These are phyloP conservation scores for Glaucidium brasilianum DNA, from an alignment of 2,113 vertebrate genomes.

Conservation along the genomic window DNA sequence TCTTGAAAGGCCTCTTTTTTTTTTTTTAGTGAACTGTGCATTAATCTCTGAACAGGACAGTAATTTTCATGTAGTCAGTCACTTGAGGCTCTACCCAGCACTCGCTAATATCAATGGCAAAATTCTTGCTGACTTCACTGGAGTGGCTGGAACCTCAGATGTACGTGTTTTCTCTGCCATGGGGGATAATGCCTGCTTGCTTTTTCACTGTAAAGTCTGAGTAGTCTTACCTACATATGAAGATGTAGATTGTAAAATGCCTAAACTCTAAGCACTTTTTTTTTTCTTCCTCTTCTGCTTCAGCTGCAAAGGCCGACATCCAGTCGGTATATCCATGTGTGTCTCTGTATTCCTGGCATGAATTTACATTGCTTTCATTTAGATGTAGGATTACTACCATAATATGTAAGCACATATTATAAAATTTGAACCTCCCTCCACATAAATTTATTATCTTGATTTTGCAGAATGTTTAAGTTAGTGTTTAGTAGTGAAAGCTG, in stretches of 20 bases:
- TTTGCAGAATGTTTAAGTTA: neutral
- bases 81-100: neutral
- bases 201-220: neutral
- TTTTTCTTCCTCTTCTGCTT: neutral
- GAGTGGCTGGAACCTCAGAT: neutral
- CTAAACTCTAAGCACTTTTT: neutral
- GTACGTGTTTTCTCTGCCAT: neutral
- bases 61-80: neutral
- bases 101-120: neutral
- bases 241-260: neutral
- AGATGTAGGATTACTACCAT: neutral
- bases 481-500: neutral
- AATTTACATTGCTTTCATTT: neutral
- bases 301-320: neutral
- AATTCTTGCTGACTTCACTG: neutral
- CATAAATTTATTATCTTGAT: neutral
- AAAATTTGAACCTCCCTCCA: neutral
- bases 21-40: neutral
- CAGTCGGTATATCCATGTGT: neutral
- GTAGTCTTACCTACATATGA: neutral
- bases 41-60: neutral
- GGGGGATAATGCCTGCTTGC: accelerated
- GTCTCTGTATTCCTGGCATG: neutral
- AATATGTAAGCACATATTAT: neutral
- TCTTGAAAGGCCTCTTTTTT: neutral